These are phyloP conservation scores for Perognathus longimembris DNA, from an alignment of 2,113 vertebrate genomes.

Conservation along the genomic window DNA sequence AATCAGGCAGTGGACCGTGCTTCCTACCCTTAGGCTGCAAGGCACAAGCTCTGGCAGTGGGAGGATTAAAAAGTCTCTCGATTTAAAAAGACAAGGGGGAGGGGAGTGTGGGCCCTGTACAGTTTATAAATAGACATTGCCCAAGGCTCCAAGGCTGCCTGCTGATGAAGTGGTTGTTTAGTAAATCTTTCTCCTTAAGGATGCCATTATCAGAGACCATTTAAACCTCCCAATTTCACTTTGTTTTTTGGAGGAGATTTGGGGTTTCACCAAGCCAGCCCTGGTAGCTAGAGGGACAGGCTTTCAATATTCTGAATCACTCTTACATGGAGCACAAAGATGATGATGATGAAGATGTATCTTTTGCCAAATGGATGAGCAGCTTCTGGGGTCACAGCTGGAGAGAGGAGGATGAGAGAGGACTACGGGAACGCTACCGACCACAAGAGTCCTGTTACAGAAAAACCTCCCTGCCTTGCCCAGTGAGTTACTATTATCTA, in stretches of 20 bases:
- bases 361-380: slow-evolving; percentile 99
- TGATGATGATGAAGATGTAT: slow-evolving; percentile 92
- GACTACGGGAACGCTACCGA: slow-evolving; percentile 85
- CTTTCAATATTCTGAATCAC: slow-evolving; percentile 59
- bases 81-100: slow-evolving; percentile 88
- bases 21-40: slow-evolving; percentile 85
- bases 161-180: slow-evolving; percentile 78
- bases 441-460: slow-evolving; percentile 82
- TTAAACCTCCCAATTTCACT: slow-evolving; percentile 53
- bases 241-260: slow-evolving; percentile 59
- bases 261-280: slow-evolving; percentile 46
- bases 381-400: slow-evolving; percentile 96
- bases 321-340: slow-evolving; percentile 89
- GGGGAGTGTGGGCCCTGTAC: slow-evolving; percentile 83
- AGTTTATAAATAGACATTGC: slow-evolving; percentile 88
- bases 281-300: slow-evolving; percentile 67
- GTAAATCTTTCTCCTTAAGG: slow-evolving; percentile 73
- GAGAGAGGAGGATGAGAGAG: slow-evolving; percentile 85
- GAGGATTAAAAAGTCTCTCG: slow-evolving; percentile 91
- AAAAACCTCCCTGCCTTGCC: slow-evolving; percentile 92
- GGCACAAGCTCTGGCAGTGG: slow-evolving; percentile 87
- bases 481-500: slow-evolving; percentile 87
- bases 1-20: slow-evolving; percentile 83
- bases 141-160: slow-evolving; percentile 82
- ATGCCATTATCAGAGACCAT: slow-evolving; percentile 66